A percentile compares a stretch with the other conserved stretches of the same genome.
These are phyloP conservation scores for Pelvicachromis taeniatus DNA, from an alignment of 2,113 vertebrate genomes.

Conservation along the genomic window DNA sequence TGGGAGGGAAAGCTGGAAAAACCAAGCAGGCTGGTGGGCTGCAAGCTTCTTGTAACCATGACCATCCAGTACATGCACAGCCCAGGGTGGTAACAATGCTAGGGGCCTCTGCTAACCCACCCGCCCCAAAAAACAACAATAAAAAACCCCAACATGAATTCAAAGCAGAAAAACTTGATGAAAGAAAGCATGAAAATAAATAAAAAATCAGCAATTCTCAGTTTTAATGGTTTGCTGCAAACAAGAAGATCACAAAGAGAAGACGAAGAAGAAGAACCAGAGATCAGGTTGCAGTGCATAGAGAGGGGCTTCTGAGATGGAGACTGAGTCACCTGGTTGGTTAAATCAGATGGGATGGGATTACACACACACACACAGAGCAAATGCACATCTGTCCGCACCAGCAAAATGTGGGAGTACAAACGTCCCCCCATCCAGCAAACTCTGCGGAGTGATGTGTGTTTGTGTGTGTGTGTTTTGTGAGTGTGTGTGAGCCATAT, in stretches of 20 bases:
- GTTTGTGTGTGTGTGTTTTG: background rate
- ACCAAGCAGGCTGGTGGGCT: constrained; percentile 9
- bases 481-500: background rate
- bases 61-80: constrained; percentile 8
- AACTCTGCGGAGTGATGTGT: background rate
- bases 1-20: background rate
- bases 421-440: constrained; percentile 6
- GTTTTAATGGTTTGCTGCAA: constrained; percentile 55
- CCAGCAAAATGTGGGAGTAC: constrained; percentile 7
- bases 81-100: constrained; percentile 10
- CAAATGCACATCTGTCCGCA: constrained; percentile 16
- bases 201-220: constrained; percentile 15
- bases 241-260: constrained; percentile 19
- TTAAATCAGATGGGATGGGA: constrained; percentile 25
- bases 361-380: constrained; percentile 37
- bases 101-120: background rate
- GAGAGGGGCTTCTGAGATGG: constrained; percentile 59
- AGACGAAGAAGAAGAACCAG: constrained; percentile 54
- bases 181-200: background rate
- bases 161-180: constrained; percentile 24
- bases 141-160: constrained; percentile 14
- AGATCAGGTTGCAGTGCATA: constrained; percentile 71
- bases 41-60: background rate
- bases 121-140: background rate
- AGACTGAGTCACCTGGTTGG: constrained; percentile 1